These are phyloP conservation scores for Sinella curviseta DNA, from an alignment of 1,140 invertebrate species.

Conservation along the genomic window DNA sequence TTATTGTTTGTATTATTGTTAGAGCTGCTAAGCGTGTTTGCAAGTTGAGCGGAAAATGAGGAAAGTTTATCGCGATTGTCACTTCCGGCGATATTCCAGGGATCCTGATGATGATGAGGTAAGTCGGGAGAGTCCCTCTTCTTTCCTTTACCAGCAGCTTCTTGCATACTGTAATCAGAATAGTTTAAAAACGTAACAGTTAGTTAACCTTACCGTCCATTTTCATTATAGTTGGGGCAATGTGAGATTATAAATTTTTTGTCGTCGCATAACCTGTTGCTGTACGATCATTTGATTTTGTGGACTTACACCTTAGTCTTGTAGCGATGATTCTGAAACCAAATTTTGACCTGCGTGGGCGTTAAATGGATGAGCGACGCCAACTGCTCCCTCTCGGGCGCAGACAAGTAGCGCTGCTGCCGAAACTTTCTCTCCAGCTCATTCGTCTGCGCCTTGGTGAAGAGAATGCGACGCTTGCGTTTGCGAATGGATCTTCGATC, in stretches of 20 bases:
- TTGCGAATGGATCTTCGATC: constrained; percentile 54
- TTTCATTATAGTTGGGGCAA: no score
- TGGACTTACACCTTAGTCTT: constrained; percentile 58
- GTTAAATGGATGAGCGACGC: constrained; percentile 88
- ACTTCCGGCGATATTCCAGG: not conserved
- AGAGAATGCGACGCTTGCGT: constrained; percentile 91
- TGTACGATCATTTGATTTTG: not conserved
- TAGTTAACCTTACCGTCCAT: no score
- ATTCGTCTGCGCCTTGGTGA: constrained; percentile 97
- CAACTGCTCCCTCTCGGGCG: constrained; percentile 91
- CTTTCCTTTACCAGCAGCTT: not conserved
- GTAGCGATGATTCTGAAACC: constrained; percentile 74
- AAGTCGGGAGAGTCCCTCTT: not conserved
- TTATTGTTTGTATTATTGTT: constrained; percentile 2
- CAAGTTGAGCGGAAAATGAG: not conserved
- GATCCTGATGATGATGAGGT: not conserved
- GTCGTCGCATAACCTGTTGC: no score
- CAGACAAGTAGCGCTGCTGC: constrained; percentile 92
- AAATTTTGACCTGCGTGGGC: constrained; percentile 62
- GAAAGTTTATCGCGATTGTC: not conserved
- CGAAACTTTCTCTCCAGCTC: constrained; percentile 92
- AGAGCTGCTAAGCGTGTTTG: not conserved
- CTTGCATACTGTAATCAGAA: not conserved
- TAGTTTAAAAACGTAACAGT: no score
- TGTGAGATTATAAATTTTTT: no score